phyloP scores from a whole-genome alignment of 2,113 vertebrate genomes.

The Grus americana region DNA sequence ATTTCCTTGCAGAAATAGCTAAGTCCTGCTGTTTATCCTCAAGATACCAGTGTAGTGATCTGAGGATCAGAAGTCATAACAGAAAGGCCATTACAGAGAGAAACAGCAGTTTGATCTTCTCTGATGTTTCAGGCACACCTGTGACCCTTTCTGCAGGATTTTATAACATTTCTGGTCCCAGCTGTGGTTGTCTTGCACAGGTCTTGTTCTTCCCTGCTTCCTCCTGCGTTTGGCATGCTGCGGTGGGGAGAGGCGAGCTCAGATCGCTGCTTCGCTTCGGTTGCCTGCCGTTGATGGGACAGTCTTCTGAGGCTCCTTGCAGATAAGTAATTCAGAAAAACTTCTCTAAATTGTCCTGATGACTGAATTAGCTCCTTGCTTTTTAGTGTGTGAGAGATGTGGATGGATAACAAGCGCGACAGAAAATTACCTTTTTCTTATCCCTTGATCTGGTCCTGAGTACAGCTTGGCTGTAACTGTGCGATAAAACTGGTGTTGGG shows the following conservation, averaged over 20 bases:
- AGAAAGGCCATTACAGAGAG: neutral
- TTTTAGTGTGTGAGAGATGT: neutral
- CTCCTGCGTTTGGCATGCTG: neutral
- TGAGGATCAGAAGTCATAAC: neutral
- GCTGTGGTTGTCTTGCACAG: neutral
- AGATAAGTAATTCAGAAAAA: neutral
- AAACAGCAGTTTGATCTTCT: neutral
- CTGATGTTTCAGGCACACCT: neutral
- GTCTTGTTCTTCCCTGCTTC: neutral
- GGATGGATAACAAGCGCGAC: neutral
- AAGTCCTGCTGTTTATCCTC: neutral
- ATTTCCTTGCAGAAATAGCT: neutral
- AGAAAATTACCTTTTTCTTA: constrained; percentile 46
- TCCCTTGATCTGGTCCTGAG: constrained; percentile 7
- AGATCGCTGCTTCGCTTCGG: accelerated
- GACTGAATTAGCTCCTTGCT: neutral
- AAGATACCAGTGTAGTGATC: neutral
- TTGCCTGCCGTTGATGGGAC: neutral
- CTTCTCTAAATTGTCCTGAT: neutral
- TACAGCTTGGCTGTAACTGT: neutral
- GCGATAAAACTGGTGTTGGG: neutral
- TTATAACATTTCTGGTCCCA: neutral
- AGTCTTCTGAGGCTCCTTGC: neutral
- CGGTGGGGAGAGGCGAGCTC: neutral
- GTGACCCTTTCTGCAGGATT: neutral